Evolutionary conservation across 2,113 vertebrate species (phyloP).

Genomic region (Tinamus guttatus): DNA sequence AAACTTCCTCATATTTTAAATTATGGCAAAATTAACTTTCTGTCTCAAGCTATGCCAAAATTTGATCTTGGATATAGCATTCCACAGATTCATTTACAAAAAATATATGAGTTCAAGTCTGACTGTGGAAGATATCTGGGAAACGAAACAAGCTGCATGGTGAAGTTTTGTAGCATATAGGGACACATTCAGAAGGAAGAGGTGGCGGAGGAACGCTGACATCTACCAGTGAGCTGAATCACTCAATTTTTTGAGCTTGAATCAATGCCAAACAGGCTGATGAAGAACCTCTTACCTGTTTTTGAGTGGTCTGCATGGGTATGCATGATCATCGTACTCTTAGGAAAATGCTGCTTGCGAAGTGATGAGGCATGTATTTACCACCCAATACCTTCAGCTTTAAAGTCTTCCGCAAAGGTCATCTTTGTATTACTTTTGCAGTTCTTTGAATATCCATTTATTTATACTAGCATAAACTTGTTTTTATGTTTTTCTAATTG

Average conservation of each 20-base stretch:
- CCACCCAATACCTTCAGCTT: not conserved
- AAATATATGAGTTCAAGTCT: not conserved
- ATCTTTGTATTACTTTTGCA: not conserved
- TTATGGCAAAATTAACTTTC: not conserved
- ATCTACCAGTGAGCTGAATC: not conserved
- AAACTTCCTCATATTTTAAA: not conserved
- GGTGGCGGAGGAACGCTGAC: not conserved
- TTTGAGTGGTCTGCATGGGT: not conserved
- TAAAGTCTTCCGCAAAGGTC: not conserved
- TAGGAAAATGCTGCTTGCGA: not conserved
- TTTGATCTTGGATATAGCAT: not conserved
- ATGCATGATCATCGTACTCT: not conserved
- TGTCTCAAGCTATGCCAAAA: not conserved
- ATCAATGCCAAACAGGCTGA: not conserved
- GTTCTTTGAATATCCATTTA: not conserved
- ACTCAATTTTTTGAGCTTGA: not conserved
- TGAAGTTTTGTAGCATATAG: not conserved
- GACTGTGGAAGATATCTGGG: not conserved
- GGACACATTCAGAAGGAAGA: not conserved
- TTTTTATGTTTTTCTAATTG: not conserved
- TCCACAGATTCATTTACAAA: not conserved
- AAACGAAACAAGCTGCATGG: not conserved
- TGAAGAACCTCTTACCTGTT: not conserved
- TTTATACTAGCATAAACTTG: not conserved
- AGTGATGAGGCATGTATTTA: not conserved